Base-by-base conservation (phyloP, 2,888 invertebrate species). In the Plusia festucae region DNA sequence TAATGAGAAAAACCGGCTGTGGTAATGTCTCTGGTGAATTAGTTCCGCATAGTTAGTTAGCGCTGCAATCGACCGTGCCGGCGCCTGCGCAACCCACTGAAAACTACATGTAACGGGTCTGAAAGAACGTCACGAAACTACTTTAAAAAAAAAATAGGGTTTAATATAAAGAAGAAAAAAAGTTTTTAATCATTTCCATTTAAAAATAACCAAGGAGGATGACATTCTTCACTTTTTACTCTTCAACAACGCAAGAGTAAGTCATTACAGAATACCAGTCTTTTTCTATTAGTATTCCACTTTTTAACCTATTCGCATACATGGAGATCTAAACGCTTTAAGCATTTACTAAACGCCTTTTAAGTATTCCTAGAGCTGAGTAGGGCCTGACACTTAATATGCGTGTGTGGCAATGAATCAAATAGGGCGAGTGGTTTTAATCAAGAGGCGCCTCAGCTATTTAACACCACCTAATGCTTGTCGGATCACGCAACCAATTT, bases 21-120 rank as follows among this genome's bases (percentile, higher is more conserved):
- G 87, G 82, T 79, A 81, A 83, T 85, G 85, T 79, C 81, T 83
- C 83, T 84, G 82, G 81, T 79, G 85, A 91, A 94, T 93, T 93
- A 93, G 95, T 94, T 94, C 92, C 93, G 90, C 87, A 82, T 91
- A 88, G 93, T 95, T 94, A 92, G 85, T 81, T 78, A 73, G 81
- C 80, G 82, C 76, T 68, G 85, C 86, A 89, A 90, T 90, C 82
- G 85, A 81, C 84, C 90, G 85, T 83, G 73, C 79, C 79, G 86
- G 90, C 92, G 91, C 90, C 90, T 84, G 88, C 84, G 84, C 83
- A 65, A 51, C 54, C 68, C 53, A 67, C 81, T 80, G 82, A 75
- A 71, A 57, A 54, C 62, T 52, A 18, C 51, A 58, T 22, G 27
- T 53, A 52, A 57, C 32, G 34, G 40, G 55, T 22, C 53, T 58